phyloP scores from a whole-genome alignment of 1,140 invertebrate genomes.

The Berghia stephanieae region DNA sequence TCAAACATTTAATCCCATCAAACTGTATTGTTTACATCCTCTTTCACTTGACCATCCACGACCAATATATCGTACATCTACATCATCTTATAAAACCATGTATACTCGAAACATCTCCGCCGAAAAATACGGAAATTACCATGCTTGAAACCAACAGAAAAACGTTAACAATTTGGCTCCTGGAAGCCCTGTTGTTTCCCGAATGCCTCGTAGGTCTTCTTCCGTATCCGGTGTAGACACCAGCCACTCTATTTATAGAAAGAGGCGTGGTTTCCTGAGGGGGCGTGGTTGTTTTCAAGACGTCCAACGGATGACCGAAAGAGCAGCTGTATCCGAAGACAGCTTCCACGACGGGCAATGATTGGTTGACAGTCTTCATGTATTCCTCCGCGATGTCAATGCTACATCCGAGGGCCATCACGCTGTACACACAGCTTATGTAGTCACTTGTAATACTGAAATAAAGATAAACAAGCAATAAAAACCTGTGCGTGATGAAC shows the following conservation, averaged over 20 bases:
- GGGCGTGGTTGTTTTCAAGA: constrained; percentile 35
- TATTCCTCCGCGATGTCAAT: constrained; percentile 39
- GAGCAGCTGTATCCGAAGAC: constrained; percentile 35
- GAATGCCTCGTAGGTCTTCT: neutral
- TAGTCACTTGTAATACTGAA: constrained; percentile 40
- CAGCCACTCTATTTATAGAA: neutral
- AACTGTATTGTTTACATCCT: neutral
- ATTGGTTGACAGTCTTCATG: constrained; percentile 36
- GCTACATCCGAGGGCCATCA: constrained; percentile 38
- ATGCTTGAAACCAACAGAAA: neutral
- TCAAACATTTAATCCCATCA: neutral
- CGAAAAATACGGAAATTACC: neutral
- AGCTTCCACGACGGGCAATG: constrained; percentile 31
- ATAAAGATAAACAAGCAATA: neutral
- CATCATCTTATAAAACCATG: neutral
- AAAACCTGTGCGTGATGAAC: neutral
- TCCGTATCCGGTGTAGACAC: neutral
- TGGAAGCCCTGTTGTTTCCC: no score
- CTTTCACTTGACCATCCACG: neutral
- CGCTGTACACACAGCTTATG: constrained; percentile 38
- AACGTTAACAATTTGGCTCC: neutral
- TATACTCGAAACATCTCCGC: neutral
- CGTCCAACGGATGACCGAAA: constrained; percentile 38
- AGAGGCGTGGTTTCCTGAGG: neutral
- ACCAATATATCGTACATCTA: neutral